Percentiles rank a stretch among this genome's conserved stretches.
Evolutionary conservation across 2,888 invertebrate genomes (phyloP).

Genomic region (Tipula vernalis): DNA sequence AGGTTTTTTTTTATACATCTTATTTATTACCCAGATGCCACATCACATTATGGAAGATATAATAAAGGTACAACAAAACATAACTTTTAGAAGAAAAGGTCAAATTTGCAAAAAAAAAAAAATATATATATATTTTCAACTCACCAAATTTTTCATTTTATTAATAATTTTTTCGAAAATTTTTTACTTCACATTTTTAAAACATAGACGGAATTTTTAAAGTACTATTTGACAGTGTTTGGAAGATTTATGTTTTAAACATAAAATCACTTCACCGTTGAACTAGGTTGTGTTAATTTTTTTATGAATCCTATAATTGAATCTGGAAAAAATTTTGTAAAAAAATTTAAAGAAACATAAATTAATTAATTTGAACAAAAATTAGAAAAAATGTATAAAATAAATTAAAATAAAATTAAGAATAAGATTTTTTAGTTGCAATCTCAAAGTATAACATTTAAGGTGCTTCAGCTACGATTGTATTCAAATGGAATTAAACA

Average conservation of each 20-base stretch:
- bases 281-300: neutral
- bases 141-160: neutral
- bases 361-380: neutral
- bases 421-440: neutral
- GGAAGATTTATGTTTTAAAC: neutral
- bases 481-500: too few relatives aligned
- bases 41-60: neutral
- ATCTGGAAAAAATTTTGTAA: neutral
- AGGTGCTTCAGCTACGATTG: too few relatives aligned
- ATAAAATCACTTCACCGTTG: neutral
- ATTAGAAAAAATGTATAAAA: neutral
- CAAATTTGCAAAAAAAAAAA: neutral
- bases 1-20: neutral
- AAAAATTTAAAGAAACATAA: neutral
- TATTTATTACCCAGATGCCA: neutral
- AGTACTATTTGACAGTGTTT: neutral
- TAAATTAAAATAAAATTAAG: neutral
- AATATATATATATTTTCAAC: neutral
- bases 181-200: neutral
- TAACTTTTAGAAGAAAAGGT: neutral
- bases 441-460: too few relatives aligned
- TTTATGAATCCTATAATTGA: neutral
- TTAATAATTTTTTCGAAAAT: neutral
- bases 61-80: neutral
- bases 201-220: neutral